Evolutionary conservation across 1,140 invertebrate genomes (phyloP).

Genomic region (Tetraneura akinire): DNA sequence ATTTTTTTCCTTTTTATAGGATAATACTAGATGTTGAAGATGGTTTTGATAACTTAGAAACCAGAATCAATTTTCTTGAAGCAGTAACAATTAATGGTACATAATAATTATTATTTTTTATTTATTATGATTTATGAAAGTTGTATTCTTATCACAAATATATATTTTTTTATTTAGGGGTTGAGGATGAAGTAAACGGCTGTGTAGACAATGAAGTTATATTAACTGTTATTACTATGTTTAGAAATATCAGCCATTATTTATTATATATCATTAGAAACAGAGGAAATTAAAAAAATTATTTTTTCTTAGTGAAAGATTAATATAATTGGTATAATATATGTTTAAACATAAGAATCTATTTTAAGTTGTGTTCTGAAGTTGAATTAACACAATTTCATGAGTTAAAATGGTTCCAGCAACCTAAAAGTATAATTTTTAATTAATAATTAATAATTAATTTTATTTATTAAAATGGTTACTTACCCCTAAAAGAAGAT

Average conservation of each 20-base stretch:
- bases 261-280: conserved; percentile 29
- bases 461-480: no score
- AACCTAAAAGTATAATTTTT: conserved; percentile 62
- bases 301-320: not conserved
- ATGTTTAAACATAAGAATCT: no score
- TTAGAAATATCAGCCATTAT: not conserved
- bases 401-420: conserved; percentile 73
- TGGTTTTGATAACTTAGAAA: conserved; percentile 72
- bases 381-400: conserved; percentile 68
- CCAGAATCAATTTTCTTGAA: conserved; percentile 73
- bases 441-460: no score
- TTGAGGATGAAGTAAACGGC: conserved; percentile 41
- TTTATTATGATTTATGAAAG: not conserved
- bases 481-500: conserved; percentile 56
- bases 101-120: conserved; percentile 39
- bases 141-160: not conserved
- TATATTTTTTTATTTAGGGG: not conserved
- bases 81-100: conserved; percentile 74
- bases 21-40: conserved; percentile 72
- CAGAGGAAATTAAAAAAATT: not conserved
- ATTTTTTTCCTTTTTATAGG: conserved; percentile 59
- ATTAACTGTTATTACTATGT: conserved; percentile 23
- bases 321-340: not conserved
- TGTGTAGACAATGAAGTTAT: conserved; percentile 33
- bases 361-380: conserved; percentile 53